These are phyloP conservation scores for Pecten maximus DNA, from an alignment of 2,888 invertebrate species.

Conservation along the genomic window DNA sequence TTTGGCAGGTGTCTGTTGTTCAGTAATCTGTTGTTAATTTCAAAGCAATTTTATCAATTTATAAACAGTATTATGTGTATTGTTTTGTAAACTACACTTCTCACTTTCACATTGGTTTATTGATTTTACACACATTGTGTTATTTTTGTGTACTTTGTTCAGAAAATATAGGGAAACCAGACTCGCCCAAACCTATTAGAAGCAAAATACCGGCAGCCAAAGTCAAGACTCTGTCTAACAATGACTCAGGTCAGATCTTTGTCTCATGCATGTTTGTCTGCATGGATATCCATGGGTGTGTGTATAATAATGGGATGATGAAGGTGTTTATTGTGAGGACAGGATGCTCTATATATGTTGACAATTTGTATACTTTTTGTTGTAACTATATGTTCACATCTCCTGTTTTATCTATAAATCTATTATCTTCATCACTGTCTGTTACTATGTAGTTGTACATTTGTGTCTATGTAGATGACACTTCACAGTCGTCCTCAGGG, in stretches of 20 bases:
- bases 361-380: neutral
- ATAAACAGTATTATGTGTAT: no score
- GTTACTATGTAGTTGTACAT: neutral
- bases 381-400: neutral
- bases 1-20: no score
- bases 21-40: no score
- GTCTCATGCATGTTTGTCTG: conserved; percentile 30
- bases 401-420: neutral
- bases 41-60: no score
- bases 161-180: conserved; percentile 33
- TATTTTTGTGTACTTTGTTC: conserved; percentile 14
- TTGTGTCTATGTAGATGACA: neutral
- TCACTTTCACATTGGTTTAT: neutral
- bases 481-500: neutral
- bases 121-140: neutral
- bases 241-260: conserved; percentile 35
- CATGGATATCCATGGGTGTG: neutral
- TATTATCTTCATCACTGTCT: neutral
- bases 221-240: neutral
- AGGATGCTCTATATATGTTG: neutral
- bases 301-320: neutral
- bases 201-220: conserved; percentile 27
- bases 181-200: conserved; percentile 23
- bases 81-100: neutral
- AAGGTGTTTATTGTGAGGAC: neutral